phyloP scores from a whole-genome alignment of 2,113 vertebrate species.

The Sprattus sprattus region DNA sequence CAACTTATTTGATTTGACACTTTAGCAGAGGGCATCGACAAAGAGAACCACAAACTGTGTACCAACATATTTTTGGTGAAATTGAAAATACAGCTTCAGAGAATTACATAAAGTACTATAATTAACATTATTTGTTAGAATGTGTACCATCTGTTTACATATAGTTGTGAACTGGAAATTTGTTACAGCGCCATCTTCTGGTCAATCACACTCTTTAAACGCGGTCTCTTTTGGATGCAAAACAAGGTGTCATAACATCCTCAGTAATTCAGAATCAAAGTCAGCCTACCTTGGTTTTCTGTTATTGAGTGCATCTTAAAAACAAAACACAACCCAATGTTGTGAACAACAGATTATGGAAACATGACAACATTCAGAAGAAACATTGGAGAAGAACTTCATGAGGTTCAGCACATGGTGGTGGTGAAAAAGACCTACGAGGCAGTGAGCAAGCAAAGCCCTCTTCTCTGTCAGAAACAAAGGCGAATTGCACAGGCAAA shows the following conservation, averaged over 20 bases:
- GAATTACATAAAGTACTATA: neutral
- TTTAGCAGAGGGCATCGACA: neutral
- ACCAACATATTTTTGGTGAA: neutral
- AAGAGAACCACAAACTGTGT: neutral
- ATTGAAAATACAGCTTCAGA: neutral
- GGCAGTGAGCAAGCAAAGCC: neutral
- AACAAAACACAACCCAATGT: neutral
- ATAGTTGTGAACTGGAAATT: neutral
- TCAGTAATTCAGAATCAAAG: neutral
- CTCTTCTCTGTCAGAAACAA: neutral
- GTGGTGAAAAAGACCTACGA: neutral
- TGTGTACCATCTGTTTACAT: neutral
- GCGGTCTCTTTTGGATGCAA: neutral
- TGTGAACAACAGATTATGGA: neutral
- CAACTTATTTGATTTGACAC: neutral
- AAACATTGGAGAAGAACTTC: neutral
- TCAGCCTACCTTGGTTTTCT: neutral
- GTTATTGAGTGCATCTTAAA: neutral
- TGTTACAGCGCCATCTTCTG: neutral
- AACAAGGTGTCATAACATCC: neutral
- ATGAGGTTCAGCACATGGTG: too few relatives aligned
- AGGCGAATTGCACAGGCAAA: neutral
- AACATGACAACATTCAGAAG: neutral
- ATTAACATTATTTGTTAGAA: neutral
- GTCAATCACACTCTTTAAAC: neutral